Base-by-base conservation (phyloP, 2,797 vertebrate genomes). In the Jordanella pulchra region DNA sequence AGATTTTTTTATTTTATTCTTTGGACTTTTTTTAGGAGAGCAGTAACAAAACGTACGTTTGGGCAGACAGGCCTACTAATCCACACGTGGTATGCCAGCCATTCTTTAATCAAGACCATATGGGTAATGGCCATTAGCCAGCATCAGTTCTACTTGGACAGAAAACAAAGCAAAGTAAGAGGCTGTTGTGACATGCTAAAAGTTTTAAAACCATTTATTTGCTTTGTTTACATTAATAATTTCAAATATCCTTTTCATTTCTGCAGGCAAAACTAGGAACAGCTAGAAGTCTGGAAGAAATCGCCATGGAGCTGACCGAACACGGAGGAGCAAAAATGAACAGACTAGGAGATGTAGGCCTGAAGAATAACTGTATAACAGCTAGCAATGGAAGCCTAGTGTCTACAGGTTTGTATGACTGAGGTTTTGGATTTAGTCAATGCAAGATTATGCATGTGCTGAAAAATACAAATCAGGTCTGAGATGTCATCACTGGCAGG, bases 51-150 rank as follows among this genome's bases (percentile, higher is more conserved):
- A 83, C 97, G 98, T 85, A 99, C 98, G 0, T 99, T 99, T 60
- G 98, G 98, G 71, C 98, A 99, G 93, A 98, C 97, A 0, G 97
- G 97, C 67, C 95, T 99, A 0, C 96, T 97, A n/a, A 97, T 99
- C 85, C 97, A 99, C 84, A 99, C 98, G 0, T 99, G 98, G 98
- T 99, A 99, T 70, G 98, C 98, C 65, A 97, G 96, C 83, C 95
- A 97, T 28, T 97, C 98, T 17, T 87, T 99, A 80, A 99, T 99
- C 92, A 99, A 99, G 91, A 98, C 97, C 89, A 99, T 99, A 60
- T 99, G 98, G 98, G 96, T 96, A 82, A 99, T 99, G 98, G 98
- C 98, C 73, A 99, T 99, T 80, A 99, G 97, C 89, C 98, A 99
- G 80, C 98, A 99, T 70, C 98, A 99, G 90, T 99, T 99, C 94